These are phyloP conservation scores for Tenthredo scrophulariae DNA, from an alignment of 2,888 invertebrate genomes.

Conservation along the genomic window DNA sequence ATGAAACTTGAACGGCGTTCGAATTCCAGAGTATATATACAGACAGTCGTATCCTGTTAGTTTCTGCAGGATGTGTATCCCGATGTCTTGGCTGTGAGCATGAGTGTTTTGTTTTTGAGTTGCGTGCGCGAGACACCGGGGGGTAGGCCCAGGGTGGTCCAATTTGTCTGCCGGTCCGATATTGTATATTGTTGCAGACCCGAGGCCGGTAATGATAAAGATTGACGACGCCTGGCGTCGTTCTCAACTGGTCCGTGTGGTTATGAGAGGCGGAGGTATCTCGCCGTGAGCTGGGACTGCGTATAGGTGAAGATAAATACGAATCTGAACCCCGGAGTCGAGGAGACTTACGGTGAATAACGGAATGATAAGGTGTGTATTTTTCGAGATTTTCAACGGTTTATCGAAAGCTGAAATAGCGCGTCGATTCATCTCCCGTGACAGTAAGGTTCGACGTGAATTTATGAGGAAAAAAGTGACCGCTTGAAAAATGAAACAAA, in stretches of 20 bases:
- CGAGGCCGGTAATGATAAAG: slow-evolving; percentile 52
- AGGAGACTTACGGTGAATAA: neutral
- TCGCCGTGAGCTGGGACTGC: neutral
- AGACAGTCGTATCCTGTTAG: slow-evolving; percentile 14
- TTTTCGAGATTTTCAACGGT: slow-evolving; percentile 27
- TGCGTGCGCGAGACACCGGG: slow-evolving; percentile 67
- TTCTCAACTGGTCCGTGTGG: slow-evolving; percentile 44
- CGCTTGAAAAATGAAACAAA: slow-evolving; percentile 60
- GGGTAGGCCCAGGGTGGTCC: slow-evolving; percentile 76
- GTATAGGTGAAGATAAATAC: neutral
- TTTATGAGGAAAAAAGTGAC: slow-evolving; percentile 57
- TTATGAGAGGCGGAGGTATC: slow-evolving; percentile 31
- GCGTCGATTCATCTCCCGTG: slow-evolving; percentile 39
- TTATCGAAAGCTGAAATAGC: slow-evolving; percentile 24
- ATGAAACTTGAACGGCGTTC: neutral
- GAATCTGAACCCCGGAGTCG: neutral
- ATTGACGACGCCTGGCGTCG: slow-evolving; percentile 49
- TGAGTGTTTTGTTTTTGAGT: slow-evolving; percentile 65
- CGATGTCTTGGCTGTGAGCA: slow-evolving; percentile 66
- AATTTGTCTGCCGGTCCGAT: slow-evolving; percentile 77
- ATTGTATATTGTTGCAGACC: slow-evolving; percentile 65
- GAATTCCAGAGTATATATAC: slow-evolving; percentile 13
- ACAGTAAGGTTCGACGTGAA: slow-evolving; percentile 55
- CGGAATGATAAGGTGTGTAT: slow-evolving; percentile 24
- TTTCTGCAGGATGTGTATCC: slow-evolving; percentile 61